phyloP scores from a whole-genome alignment of 2,888 invertebrate species.

The Acanthococcus lagerstroemiae region DNA sequence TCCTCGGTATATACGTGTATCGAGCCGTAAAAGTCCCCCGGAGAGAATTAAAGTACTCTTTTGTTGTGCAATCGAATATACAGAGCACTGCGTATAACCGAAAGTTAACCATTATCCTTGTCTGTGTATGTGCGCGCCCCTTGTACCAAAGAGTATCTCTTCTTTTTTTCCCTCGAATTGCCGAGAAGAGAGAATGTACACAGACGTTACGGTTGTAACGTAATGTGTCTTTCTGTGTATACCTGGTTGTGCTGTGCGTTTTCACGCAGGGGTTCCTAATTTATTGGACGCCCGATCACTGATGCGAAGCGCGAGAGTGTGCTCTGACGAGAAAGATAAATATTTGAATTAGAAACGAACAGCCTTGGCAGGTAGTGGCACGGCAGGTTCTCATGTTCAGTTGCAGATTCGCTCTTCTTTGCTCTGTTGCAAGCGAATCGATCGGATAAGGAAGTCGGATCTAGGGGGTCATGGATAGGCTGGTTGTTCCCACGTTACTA shows the following conservation, averaged over 20 bases:
- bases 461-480: too few relatives aligned
- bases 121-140: not conserved
- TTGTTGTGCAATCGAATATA: slow-evolving; percentile 30
- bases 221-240: not conserved
- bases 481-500: too few relatives aligned
- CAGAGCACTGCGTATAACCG: slow-evolving; percentile 29
- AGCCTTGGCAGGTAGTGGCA: too few relatives aligned
- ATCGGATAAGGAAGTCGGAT: too few relatives aligned
- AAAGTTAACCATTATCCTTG: slow-evolving; percentile 30
- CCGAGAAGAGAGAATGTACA: not conserved
- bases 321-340: too few relatives aligned
- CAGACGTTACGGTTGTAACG: not conserved
- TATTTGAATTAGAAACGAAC: too few relatives aligned
- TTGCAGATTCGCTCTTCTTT: too few relatives aligned
- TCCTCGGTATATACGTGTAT: slow-evolving; percentile 15
- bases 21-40: slow-evolving; percentile 26
- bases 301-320: too few relatives aligned
- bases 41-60: slow-evolving; percentile 30
- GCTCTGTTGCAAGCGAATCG: too few relatives aligned
- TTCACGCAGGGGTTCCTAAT: not conserved
- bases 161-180: not conserved
- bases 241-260: too few relatives aligned
- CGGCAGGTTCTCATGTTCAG: too few relatives aligned
- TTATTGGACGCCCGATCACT: too few relatives aligned
- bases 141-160: not conserved